A percentile compares a stretch with the other conserved stretches of the same genome.
phyloP scores from a whole-genome alignment of 2,797 vertebrate genomes.

The Podarcis lilfordi region DNA sequence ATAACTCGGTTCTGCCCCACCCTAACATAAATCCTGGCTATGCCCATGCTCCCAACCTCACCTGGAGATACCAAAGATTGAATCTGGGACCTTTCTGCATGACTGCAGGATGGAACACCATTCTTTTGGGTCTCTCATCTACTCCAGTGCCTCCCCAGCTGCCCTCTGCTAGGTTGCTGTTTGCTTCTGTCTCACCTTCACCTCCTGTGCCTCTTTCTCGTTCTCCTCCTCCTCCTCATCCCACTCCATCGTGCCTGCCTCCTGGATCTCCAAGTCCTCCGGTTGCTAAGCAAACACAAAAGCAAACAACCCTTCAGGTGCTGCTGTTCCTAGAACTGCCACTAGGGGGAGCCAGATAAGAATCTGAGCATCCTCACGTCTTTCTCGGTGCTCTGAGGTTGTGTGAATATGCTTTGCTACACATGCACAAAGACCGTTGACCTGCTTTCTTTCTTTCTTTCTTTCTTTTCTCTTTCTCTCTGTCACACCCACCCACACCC shows the following conservation, averaged over 20 bases:
- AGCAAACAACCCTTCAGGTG: not conserved
- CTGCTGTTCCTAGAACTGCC: not conserved
- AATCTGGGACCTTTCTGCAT: not conserved
- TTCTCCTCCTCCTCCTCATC: not conserved
- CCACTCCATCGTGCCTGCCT: not conserved
- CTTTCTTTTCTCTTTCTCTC: too few relatives aligned
- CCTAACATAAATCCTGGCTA: too few relatives aligned
- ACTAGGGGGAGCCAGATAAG: not conserved
- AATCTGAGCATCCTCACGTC: rapidly evolving
- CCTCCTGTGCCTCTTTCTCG: not conserved
- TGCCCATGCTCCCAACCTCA: too few relatives aligned
- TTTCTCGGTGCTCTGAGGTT: too few relatives aligned
- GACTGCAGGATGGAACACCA: too few relatives aligned
- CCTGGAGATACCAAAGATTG: too few relatives aligned
- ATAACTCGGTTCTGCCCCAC: too few relatives aligned
- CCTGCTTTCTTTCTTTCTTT: too few relatives aligned
- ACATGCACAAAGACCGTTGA: not conserved
- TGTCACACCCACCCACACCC: too few relatives aligned
- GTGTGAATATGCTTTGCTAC: not conserved
- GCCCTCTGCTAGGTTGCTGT: too few relatives aligned
- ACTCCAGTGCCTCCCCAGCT: not conserved
- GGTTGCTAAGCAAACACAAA: not conserved
- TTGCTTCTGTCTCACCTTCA: not conserved
- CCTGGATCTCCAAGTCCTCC: not conserved
- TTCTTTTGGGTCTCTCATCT: too few relatives aligned